phyloP scores from a whole-genome alignment of 1,140 invertebrate species.

The Drosophila albomicans region DNA sequence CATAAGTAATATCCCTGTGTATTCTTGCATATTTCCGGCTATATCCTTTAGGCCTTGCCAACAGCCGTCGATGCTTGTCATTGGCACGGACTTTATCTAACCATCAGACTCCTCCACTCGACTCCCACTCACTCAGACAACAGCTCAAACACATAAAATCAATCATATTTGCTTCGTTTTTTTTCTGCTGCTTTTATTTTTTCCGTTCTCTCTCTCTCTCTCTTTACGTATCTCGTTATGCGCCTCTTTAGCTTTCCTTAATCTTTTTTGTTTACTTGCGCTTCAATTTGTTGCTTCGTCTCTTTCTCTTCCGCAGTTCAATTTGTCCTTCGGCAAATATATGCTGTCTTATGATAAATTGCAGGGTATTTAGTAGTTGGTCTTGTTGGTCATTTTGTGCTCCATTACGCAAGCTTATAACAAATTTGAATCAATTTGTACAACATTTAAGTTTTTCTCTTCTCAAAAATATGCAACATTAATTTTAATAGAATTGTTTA shows the following conservation, averaged over 20 bases:
- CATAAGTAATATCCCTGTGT: constrained; percentile 71
- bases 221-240: constrained; percentile 29
- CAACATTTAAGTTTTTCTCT: constrained; percentile 67
- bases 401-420: constrained; percentile 50
- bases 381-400: constrained; percentile 6
- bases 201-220: neutral
- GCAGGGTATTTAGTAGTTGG: constrained; percentile 35
- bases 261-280: constrained; percentile 57
- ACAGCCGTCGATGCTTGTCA: constrained; percentile 36
- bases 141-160: constrained; percentile 74
- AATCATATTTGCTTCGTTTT: constrained; percentile 67
- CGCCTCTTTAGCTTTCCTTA: constrained; percentile 9
- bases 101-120: constrained; percentile 8
- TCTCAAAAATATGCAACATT: constrained; percentile 78
- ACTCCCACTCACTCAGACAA: constrained; percentile 9
- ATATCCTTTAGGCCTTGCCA: constrained; percentile 49
- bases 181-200: constrained; percentile 20
- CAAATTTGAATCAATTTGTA: constrained; percentile 78
- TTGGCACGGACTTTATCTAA: constrained; percentile 28
- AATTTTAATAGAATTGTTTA: constrained; percentile 84
- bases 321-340: neutral
- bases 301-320: constrained; percentile 16
- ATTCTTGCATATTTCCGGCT: constrained; percentile 74
- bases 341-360: constrained; percentile 13
- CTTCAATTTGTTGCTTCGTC: constrained; percentile 64